These are phyloP conservation scores for Torymus tubicola DNA, from an alignment of 2,888 invertebrate genomes.

Conservation along the genomic window DNA sequence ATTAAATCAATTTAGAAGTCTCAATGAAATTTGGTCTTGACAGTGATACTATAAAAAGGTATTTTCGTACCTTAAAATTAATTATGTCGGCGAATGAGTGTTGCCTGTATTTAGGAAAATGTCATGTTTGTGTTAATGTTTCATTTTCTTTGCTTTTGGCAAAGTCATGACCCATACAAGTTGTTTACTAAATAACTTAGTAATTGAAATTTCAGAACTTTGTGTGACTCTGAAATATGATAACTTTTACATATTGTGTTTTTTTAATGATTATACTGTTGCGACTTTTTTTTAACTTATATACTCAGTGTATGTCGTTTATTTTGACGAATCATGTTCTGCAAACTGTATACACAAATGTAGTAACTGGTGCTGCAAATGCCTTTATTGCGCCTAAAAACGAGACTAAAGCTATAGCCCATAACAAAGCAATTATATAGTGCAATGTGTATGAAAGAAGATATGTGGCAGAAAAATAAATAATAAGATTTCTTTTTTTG, in stretches of 20 bases:
- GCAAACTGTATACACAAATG: slow-evolving; percentile 1
- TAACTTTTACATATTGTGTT: slow-evolving; percentile 5
- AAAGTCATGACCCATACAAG: slow-evolving; percentile 8
- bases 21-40: no score
- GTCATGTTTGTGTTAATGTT: not conserved
- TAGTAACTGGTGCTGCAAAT: slow-evolving; percentile 17
- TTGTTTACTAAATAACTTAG: slow-evolving; percentile 4
- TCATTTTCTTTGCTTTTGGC: not conserved
- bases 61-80: slow-evolving; percentile 21
- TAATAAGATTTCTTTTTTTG: slow-evolving; percentile 53
- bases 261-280: slow-evolving; percentile 1
- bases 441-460: slow-evolving; percentile 29
- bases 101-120: slow-evolving; percentile 16
- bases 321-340: not conserved
- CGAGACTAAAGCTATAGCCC: slow-evolving; percentile 7
- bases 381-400: slow-evolving; percentile 27
- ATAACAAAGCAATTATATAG: slow-evolving; percentile 24
- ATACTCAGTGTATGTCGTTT: no score
- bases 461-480: slow-evolving; percentile 1
- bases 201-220: not conserved
- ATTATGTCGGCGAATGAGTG: not conserved
- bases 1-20: no score
- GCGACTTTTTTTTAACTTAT: no score
- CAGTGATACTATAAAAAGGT: no score
- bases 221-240: slow-evolving; percentile 7